Evolutionary conservation across 1,140 invertebrate genomes (phyloP).

Genomic region (Tribolium castaneum): DNA sequence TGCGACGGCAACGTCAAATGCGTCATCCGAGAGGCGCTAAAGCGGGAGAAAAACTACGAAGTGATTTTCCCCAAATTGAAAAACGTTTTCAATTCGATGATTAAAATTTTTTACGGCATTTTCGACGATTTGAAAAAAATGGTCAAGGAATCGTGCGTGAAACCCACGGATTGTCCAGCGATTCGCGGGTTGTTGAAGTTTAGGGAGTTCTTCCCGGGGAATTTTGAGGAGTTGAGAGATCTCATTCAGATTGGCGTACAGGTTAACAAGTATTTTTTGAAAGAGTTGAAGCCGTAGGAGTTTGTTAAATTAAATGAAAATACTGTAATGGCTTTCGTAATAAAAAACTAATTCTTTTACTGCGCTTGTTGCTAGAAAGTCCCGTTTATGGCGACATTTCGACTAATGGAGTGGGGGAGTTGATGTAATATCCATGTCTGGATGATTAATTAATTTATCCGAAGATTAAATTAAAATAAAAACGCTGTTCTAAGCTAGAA

Average conservation of each 20-base stretch:
- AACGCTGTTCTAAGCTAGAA: no score
- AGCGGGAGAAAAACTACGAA: neutral
- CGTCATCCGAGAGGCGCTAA: neutral
- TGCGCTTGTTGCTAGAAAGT: no score
- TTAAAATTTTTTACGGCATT: neutral
- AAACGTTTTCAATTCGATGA: neutral
- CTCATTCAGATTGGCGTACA: neutral
- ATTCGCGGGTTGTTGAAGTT: neutral
- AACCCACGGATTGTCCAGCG: neutral
- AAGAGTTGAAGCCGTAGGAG: neutral
- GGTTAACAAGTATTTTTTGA: neutral
- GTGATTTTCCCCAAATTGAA: neutral
- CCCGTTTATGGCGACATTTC: no score
- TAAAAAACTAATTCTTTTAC: no score
- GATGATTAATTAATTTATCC: no score
- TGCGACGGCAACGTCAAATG: neutral
- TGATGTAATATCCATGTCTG: no score
- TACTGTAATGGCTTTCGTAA: no score
- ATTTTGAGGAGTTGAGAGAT: neutral
- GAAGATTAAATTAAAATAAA: no score
- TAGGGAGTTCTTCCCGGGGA: neutral
- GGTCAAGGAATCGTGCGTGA: neutral
- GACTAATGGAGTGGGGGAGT: no score
- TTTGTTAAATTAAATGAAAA: neutral
- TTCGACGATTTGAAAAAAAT: neutral